Evolutionary conservation across 2,888 invertebrate genomes (phyloP).

Genomic region (Cerceris rybyensis): DNA sequence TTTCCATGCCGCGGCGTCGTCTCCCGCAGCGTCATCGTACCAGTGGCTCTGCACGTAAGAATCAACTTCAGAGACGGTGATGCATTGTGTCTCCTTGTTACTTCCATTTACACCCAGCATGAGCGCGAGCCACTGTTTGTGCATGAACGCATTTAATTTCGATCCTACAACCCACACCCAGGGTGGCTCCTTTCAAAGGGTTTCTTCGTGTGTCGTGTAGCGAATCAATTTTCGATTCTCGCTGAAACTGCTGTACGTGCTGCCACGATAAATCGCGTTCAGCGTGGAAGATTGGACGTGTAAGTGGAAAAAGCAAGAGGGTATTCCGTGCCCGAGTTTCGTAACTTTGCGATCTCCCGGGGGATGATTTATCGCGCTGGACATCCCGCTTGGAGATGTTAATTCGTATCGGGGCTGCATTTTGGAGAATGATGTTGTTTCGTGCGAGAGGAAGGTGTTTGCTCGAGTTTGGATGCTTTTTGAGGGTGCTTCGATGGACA

Average conservation of each 20-base stretch:
- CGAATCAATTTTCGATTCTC: constrained; percentile 51
- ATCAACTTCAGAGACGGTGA: constrained; percentile 52
- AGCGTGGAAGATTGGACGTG: neutral
- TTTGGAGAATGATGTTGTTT: too few species aligned
- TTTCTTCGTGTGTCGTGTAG: constrained; percentile 32
- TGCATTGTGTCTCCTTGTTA: constrained; percentile 56
- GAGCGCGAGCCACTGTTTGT: constrained; percentile 56
- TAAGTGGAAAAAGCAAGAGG: neutral
- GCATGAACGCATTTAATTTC: constrained; percentile 57
- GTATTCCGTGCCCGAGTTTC: too few species aligned
- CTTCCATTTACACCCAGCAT: constrained; percentile 61
- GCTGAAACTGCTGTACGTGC: constrained; percentile 8
- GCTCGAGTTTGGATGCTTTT: too few species aligned
- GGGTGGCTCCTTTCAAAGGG: constrained; percentile 30
- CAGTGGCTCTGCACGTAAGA: constrained; percentile 44
- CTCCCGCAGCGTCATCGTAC: constrained; percentile 42
- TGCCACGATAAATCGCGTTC: constrained; percentile 39
- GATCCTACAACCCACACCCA: constrained; percentile 34
- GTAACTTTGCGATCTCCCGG: too few species aligned
- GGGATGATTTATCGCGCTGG: too few species aligned
- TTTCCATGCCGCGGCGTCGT: constrained; percentile 29
- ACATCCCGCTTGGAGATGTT: too few species aligned
- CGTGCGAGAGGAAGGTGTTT: too few species aligned
- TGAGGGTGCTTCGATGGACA: too few species aligned
- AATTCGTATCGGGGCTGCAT: too few species aligned